A percentile compares a stretch with the other conserved stretches of the same genome.
Evolutionary conservation across 1,140 invertebrate species (phyloP).

Genomic region (Drosophila truncata): DNA sequence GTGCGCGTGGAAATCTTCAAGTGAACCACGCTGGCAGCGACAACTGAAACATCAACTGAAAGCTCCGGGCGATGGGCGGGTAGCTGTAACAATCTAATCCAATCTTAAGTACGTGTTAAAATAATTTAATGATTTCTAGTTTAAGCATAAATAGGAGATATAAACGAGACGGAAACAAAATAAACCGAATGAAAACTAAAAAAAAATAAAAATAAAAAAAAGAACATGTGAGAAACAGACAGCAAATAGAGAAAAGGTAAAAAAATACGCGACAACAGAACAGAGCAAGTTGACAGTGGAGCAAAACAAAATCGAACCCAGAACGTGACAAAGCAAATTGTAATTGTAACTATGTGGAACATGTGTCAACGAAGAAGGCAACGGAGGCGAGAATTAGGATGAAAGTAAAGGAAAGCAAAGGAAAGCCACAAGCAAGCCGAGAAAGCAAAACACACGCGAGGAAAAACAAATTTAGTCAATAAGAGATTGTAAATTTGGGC

Average conservation of each 20-base stretch:
- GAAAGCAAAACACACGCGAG: constrained; percentile 64
- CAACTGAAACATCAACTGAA: constrained; percentile 50
- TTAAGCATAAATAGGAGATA: constrained; percentile 75
- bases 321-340: constrained; percentile 70
- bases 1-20: constrained; percentile 68
- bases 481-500: constrained; percentile 78
- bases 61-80: constrained; percentile 77
- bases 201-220: constrained; percentile 26
- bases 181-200: constrained; percentile 54
- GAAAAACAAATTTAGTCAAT: constrained; percentile 75
- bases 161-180: constrained; percentile 65
- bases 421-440: constrained; percentile 52
- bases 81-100: constrained; percentile 84
- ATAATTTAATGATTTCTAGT: constrained; percentile 82
- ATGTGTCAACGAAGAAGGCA: constrained; percentile 56
- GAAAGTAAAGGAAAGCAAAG: constrained; percentile 15
- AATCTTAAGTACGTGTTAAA: constrained; percentile 82
- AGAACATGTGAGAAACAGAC: constrained; percentile 43
- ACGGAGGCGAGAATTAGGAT: constrained; percentile 29
- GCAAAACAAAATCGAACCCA: constrained; percentile 51
- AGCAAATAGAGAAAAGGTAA: constrained; percentile 27
- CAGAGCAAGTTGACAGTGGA: constrained; percentile 41
- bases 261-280: constrained; percentile 33
- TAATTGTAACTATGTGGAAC: constrained; percentile 62
- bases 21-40: constrained; percentile 61